Evolutionary conservation across 2,113 vertebrate species (phyloP).

Genomic region (Acanthochromis polyacanthus): DNA sequence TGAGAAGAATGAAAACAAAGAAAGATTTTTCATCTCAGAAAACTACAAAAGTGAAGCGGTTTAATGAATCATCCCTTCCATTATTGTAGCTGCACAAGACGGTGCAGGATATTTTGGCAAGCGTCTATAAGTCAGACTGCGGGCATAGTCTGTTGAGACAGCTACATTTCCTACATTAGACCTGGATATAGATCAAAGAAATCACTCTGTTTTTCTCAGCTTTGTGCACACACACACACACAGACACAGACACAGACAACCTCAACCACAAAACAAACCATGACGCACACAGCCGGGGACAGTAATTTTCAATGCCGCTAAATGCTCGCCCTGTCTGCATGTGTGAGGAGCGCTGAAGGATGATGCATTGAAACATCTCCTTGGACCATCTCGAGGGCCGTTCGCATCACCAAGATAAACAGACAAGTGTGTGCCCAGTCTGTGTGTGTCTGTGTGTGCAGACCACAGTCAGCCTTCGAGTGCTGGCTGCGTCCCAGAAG

Average conservation of each 20-base stretch:
- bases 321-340: slow-evolving; percentile 49
- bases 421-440: slow-evolving; percentile 44
- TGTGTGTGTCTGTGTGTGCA: slow-evolving; percentile 22
- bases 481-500: slow-evolving; percentile 57
- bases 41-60: slow-evolving; percentile 11
- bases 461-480: slow-evolving; percentile 54
- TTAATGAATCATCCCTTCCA: slow-evolving; percentile 45
- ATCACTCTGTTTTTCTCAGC: slow-evolving; percentile 2
- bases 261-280: slow-evolving; percentile 57
- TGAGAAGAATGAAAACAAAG: slow-evolving; percentile 39
- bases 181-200: slow-evolving; percentile 62
- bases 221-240: background rate
- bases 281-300: slow-evolving; percentile 60
- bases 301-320: slow-evolving; percentile 47
- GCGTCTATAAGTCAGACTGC: slow-evolving; percentile 32
- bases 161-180: slow-evolving; percentile 59
- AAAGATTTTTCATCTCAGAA: slow-evolving; percentile 28
- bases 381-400: slow-evolving; percentile 37
- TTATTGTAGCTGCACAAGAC: slow-evolving; percentile 36
- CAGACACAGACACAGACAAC: background rate
- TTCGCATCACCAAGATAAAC: slow-evolving; percentile 63
- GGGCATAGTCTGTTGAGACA: slow-evolving; percentile 44
- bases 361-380: slow-evolving; percentile 64
- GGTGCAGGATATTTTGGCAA: slow-evolving; percentile 41
- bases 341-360: slow-evolving; percentile 31